phyloP scores from a whole-genome alignment of 2,113 vertebrate species.

The Oriolus oriolus region DNA sequence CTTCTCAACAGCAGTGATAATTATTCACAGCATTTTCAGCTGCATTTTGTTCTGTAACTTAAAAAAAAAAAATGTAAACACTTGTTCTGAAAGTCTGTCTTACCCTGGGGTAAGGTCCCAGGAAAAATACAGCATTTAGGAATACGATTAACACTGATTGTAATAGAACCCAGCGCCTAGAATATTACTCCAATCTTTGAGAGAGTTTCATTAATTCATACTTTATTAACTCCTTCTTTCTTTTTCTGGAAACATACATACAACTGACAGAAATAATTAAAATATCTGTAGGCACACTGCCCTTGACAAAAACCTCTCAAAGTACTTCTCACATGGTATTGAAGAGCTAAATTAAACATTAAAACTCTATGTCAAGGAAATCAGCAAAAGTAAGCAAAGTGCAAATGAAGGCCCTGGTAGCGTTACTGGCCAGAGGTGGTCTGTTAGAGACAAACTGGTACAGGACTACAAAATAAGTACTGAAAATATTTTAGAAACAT shows the following conservation, averaged over 20 bases:
- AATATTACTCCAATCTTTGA: neutral
- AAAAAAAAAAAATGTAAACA: neutral
- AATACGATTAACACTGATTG: rapidly evolving
- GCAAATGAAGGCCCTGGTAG: neutral
- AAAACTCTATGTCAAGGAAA: neutral
- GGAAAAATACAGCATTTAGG: neutral
- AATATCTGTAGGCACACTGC: neutral
- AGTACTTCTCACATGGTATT: neutral
- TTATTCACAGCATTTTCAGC: neutral
- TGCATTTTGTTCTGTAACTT: neutral
- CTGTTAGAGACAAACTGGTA: neutral
- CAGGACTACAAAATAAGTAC: neutral
- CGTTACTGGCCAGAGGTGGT: neutral
- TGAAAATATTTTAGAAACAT: neutral
- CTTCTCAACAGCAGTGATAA: neutral
- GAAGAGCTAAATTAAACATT: neutral
- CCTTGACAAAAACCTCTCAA: neutral
- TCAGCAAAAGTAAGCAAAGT: neutral
- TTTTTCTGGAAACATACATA: neutral
- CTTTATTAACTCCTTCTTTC: neutral
- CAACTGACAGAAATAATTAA: neutral
- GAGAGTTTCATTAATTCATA: neutral
- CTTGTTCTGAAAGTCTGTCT: neutral
- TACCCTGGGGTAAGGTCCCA: neutral
- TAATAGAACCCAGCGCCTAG: neutral